These are phyloP conservation scores for Macaria liturata DNA, from an alignment of 2,888 invertebrate species.

Conservation along the genomic window DNA sequence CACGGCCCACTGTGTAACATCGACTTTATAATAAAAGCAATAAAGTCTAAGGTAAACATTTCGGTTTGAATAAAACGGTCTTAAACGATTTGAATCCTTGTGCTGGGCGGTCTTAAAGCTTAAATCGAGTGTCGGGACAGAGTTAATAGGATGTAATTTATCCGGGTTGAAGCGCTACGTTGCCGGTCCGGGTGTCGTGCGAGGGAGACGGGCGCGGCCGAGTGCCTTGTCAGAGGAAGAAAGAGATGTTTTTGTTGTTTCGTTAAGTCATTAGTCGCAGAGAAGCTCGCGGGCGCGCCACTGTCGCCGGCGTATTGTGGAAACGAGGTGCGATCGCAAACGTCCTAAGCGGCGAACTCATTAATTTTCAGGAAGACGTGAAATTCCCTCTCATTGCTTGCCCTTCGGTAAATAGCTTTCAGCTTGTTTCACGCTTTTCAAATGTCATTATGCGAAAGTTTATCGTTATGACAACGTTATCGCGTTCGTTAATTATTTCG, in stretches of 20 bases:
- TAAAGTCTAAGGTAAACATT: slow-evolving; percentile 72
- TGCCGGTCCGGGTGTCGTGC: slow-evolving; percentile 73
- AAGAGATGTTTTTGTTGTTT: slow-evolving; percentile 64
- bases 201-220: slow-evolving; percentile 53
- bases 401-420: slow-evolving; percentile 67
- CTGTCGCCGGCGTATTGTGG: slow-evolving; percentile 62
- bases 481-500: slow-evolving; percentile 6
- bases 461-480: slow-evolving; percentile 30
- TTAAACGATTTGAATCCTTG: slow-evolving; percentile 80
- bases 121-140: slow-evolving; percentile 76
- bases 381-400: slow-evolving; percentile 69
- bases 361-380: slow-evolving; percentile 80
- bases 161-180: slow-evolving; percentile 77
- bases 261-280: slow-evolving; percentile 70
- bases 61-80: slow-evolving; percentile 54
- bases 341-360: slow-evolving; percentile 76
- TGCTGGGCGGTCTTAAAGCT: slow-evolving; percentile 69
- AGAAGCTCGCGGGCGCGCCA: slow-evolving; percentile 61
- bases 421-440: slow-evolving; percentile 57
- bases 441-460: slow-evolving; percentile 27
- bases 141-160: slow-evolving; percentile 83
- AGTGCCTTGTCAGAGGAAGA: slow-evolving; percentile 48
- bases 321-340: slow-evolving; percentile 70
- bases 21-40: slow-evolving; percentile 67
- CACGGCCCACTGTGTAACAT: slow-evolving; percentile 58